Conservation (phyloP, 2,797 vertebrate species). For the Carcharodon carcharias region DNA sequence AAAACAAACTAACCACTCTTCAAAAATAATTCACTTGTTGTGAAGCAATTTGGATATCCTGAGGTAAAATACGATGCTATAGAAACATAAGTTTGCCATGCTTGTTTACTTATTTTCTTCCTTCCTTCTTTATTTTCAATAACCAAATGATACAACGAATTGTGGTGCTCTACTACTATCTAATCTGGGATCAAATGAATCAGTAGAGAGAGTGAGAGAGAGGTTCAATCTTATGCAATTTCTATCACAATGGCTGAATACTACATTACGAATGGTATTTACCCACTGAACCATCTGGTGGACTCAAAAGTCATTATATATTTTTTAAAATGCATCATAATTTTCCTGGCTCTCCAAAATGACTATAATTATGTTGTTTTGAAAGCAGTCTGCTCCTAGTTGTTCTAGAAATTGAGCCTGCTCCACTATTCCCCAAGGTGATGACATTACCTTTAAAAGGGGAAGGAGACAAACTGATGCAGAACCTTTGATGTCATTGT, state of each 20-base stretch:
- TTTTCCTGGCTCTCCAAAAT: not conserved
- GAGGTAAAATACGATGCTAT: not conserved
- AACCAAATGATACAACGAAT: not conserved
- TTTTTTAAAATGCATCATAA: not conserved
- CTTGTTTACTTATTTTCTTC: not conserved
- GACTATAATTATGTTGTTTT: not conserved
- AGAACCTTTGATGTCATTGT: conserved; percentile 4
- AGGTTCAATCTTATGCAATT: not conserved
- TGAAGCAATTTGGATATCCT: not conserved
- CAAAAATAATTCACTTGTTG: not conserved
- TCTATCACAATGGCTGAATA: not conserved
- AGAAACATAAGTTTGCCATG: not conserved
- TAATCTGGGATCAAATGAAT: not conserved
- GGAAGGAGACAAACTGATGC: not conserved
- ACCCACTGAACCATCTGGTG: not conserved
- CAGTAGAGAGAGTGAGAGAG: not conserved
- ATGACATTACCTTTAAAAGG: not conserved
- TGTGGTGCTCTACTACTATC: not conserved
- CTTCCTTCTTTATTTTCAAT: not conserved
- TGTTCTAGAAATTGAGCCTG: not conserved
- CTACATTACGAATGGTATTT: not conserved
- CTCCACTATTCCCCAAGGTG: not conserved
- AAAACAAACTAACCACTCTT: not conserved
- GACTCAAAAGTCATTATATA: not conserved
- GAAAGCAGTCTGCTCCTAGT: not conserved